Conservation (phyloP, 2,113 vertebrate genomes). For the Pituophis catenifer region DNA sequence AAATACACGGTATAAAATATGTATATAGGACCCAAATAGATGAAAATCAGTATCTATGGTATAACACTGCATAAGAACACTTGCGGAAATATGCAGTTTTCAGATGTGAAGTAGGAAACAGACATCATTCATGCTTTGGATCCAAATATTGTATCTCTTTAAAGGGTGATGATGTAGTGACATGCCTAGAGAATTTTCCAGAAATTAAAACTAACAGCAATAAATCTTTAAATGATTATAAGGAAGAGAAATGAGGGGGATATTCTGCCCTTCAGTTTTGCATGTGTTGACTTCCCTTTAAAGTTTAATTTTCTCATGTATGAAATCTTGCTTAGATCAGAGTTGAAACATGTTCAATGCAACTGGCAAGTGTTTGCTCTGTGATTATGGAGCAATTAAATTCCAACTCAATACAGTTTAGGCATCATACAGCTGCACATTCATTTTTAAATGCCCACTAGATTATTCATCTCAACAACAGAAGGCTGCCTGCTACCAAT, state of each 20-base stretch:
- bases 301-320: slow-evolving; percentile 25
- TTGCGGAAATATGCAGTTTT: background rate
- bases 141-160: background rate
- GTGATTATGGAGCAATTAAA: slow-evolving; percentile 52
- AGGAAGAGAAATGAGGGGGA: background rate
- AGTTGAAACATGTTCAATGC: slow-evolving; percentile 37
- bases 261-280: slow-evolving; percentile 13
- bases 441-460: slow-evolving; percentile 12
- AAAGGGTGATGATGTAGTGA: background rate
- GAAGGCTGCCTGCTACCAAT: slow-evolving; percentile 21
- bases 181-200: background rate
- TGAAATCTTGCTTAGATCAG: slow-evolving; percentile 30
- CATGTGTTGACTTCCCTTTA: slow-evolving; percentile 16
- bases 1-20: background rate
- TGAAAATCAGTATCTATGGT: background rate
- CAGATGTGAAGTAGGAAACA: background rate
- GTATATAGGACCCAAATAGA: background rate
- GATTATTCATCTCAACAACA: slow-evolving; percentile 22
- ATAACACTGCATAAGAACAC: background rate
- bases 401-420: slow-evolving; percentile 54
- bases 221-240: slow-evolving; percentile 14
- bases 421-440: slow-evolving; percentile 45
- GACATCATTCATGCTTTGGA: background rate
- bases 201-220: background rate
- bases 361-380: slow-evolving; percentile 53